Conservation (phyloP, 2,888 invertebrate species). For the Agrochola circellaris region DNA sequence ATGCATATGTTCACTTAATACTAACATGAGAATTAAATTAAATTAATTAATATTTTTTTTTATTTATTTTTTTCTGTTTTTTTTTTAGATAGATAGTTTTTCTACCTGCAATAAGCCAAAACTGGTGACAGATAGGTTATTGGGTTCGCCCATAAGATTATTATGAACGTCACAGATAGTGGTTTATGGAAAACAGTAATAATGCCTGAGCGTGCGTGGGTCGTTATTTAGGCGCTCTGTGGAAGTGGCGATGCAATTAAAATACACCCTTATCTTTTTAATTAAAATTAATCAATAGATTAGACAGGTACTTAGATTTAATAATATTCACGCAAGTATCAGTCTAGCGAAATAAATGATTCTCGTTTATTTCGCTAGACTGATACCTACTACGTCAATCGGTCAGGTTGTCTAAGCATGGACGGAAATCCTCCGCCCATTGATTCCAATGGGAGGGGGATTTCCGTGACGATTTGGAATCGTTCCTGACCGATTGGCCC, state of each 20-base stretch:
- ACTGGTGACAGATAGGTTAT: no score
- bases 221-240: conserved; percentile 15
- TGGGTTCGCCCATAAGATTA: conserved; percentile 1
- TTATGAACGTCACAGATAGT: conserved; percentile 32
- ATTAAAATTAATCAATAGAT: conserved; percentile 20
- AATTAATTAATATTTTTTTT: no score
- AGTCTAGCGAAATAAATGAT: background rate
- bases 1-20: no score
- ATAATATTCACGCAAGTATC: background rate
- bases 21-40: no score
- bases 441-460: background rate
- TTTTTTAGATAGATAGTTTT: no score
- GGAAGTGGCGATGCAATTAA: conserved; percentile 29
- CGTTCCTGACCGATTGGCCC: no score
- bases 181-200: conserved; percentile 13
- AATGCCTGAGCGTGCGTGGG: conserved; percentile 31
- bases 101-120: no score
- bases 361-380: no score
- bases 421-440: no score
- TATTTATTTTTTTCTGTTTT: no score
- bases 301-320: background rate
- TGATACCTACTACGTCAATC: no score
- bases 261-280: conserved; percentile 25
- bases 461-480: background rate
- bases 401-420: no score